Evolutionary conservation across 1,140 invertebrate genomes (phyloP), one percentile per base, ranked within the genome.

Genomic region (Linepithema humile): DNA sequence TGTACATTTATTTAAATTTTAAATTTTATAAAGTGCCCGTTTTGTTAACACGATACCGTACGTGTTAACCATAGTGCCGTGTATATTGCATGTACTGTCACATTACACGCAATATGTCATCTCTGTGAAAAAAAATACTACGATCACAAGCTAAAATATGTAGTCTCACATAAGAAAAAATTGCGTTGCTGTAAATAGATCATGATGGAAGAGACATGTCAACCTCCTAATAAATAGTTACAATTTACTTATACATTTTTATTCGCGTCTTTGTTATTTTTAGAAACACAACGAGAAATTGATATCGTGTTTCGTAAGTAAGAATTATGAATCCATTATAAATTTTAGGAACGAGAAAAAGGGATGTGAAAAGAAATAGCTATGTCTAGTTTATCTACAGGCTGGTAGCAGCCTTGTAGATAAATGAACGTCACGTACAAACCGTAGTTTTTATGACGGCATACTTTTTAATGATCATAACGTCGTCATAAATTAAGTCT

Each of bases 1-100:
- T 53, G 32, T 50, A 20, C 60, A 55, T 57, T 26, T 55, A 57
- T 57, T 70, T 80, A 32, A 29, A 78, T 55, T 70, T 57, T 80
- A 80, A 80, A 69, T 69, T 80, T 80, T 20, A 80, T n/a, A 80
- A 70, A 69, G 38, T 55, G 12, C 48, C 5, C 48, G 50, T 15
- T 70, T 70, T 80, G 75, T 80, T 80, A 80, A 70, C 35, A 40
- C 43, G 75, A 55, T 59, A 57, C 35, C 20, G 35, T 29, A 15
- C n/a, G n/a, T n/a, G n/a, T n/a, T n/a, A n/a, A n/a, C n/a, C n/a
- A n/a, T n/a, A n/a, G n/a, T n/a, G n/a, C n/a, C n/a, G n/a, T n/a
- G 35, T 40, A 43, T 40, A 55, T 80, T 67, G 38, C 12, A 70
- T 15, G 15, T 74, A 60, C 64, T 40, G 3, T 35, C 6, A 20